Evolutionary conservation across 1,140 invertebrate species (phyloP).

Genomic region (Brachionus rotundiformis): DNA sequence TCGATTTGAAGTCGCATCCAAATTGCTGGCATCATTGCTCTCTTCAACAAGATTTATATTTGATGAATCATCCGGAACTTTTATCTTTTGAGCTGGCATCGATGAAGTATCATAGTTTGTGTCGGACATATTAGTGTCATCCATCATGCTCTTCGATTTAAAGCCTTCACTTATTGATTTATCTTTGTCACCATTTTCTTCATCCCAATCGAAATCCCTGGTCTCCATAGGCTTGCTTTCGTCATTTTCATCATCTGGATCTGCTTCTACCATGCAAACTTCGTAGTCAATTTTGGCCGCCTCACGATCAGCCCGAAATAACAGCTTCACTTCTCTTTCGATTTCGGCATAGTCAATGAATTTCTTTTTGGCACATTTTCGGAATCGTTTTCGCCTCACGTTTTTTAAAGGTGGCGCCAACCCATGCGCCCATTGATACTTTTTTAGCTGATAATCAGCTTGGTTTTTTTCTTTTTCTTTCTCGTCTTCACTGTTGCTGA

Average conservation of each 20-base stretch:
- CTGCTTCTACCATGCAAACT: constrained; percentile 2
- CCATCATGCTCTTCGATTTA: constrained; percentile 37
- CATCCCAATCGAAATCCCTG: constrained; percentile 5
- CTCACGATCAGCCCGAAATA: constrained; percentile 67
- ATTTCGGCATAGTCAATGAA: constrained; percentile 93
- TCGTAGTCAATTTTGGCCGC: constrained; percentile 46
- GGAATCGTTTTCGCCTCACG: constrained; percentile 84
- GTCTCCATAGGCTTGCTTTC: constrained; percentile 13
- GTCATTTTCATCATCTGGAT: constrained; percentile 31
- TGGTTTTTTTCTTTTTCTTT: constrained; percentile 28
- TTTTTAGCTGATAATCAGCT: constrained; percentile 44
- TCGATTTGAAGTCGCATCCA: constrained; percentile 14
- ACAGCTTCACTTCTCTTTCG: constrained; percentile 88
- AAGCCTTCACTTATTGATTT: not conserved
- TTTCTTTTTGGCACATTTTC: constrained; percentile 93
- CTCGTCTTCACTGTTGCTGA: constrained; percentile 29
- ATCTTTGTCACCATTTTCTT: not conserved
- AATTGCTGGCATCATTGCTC: constrained; percentile 39
- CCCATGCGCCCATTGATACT: constrained; percentile 84
- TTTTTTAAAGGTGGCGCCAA: constrained; percentile 91
- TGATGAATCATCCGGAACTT: not conserved
- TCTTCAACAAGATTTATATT: constrained; percentile 16
- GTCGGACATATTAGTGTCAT: constrained; percentile 40
- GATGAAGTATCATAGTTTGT: constrained; percentile 32
- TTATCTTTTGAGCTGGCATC: not conserved